Percentiles rank a stretch among this genome's conserved stretches.
Evolutionary conservation across 2,113 vertebrate genomes (phyloP).

Genomic region (Herpailurus yagouaroundi): DNA sequence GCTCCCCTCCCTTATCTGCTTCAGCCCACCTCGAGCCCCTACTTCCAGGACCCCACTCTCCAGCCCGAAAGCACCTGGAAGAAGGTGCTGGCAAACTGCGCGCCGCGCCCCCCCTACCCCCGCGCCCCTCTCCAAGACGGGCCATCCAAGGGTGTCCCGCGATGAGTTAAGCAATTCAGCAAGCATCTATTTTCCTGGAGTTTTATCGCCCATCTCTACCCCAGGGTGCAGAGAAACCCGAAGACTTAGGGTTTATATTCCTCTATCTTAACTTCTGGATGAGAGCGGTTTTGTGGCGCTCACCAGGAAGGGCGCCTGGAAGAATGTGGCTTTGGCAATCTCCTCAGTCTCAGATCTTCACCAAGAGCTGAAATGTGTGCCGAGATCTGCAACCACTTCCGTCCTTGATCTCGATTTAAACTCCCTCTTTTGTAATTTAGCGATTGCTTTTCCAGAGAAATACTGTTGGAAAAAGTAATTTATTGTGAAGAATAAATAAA

Average conservation of each 20-base stretch:
- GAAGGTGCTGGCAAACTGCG: not conserved
- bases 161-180: not conserved
- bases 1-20: not conserved
- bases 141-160: fast-evolving
- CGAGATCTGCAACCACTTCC: not conserved
- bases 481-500: not conserved
- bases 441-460: constrained; percentile 3
- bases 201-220: not conserved
- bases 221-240: not conserved
- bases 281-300: too few species aligned
- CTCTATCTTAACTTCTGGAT: not conserved
- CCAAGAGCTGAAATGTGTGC: not conserved
- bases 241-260: not conserved
- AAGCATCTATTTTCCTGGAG: not conserved
- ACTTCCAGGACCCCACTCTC: not conserved
- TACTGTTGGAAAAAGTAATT: not conserved
- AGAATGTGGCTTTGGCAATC: not conserved
- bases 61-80: not conserved
- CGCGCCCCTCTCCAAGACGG: not conserved
- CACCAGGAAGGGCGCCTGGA: not conserved
- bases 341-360: not conserved
- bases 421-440: not conserved
- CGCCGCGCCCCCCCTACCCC: fast-evolving
- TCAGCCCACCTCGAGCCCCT: not conserved
- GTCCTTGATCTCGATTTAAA: constrained; percentile 18